These are phyloP conservation scores for Sepioteuthis lessoniana DNA, from an alignment of 2,888 invertebrate genomes.

Conservation along the genomic window DNA sequence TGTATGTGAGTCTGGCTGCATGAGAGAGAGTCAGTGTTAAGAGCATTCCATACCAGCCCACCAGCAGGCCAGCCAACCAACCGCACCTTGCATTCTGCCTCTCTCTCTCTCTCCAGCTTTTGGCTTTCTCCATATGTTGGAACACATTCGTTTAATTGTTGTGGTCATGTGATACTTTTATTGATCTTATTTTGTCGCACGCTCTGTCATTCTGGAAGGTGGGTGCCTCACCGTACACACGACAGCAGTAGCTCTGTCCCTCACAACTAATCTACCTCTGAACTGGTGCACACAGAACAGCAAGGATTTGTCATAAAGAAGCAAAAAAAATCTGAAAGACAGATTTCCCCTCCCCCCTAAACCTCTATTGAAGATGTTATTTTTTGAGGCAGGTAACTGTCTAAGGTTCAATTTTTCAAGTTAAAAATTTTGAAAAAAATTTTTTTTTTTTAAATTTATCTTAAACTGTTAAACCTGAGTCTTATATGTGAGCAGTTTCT, in stretches of 20 bases:
- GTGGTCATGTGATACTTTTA: slow-evolving; percentile 14
- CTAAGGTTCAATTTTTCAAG: not conserved
- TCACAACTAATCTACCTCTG: slow-evolving; percentile 16
- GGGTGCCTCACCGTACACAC: not conserved
- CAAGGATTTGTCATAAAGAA: not conserved
- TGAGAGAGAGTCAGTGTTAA: not conserved
- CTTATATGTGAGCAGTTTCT: too few relatives aligned
- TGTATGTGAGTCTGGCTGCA: not conserved
- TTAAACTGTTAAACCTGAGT: not conserved
- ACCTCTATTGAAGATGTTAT: not conserved
- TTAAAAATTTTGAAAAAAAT: not conserved
- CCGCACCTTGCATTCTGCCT: not conserved
- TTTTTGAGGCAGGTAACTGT: not conserved
- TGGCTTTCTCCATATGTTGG: slow-evolving; percentile 10
- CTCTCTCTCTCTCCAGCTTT: slow-evolving; percentile 34
- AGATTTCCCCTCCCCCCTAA: not conserved
- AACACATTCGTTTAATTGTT: slow-evolving; percentile 10
- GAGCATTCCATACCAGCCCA: not conserved
- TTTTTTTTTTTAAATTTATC: not conserved
- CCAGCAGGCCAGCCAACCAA: not conserved
- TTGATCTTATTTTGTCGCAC: not conserved
- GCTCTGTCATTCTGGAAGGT: slow-evolving; percentile 33
- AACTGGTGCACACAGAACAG: not conserved
- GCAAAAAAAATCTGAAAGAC: not conserved
- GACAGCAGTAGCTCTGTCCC: not conserved